Percentiles rank a stretch among this genome's conserved stretches.
phyloP scores from a whole-genome alignment of 1,140 invertebrate genomes.

The Hermetia illucens region DNA sequence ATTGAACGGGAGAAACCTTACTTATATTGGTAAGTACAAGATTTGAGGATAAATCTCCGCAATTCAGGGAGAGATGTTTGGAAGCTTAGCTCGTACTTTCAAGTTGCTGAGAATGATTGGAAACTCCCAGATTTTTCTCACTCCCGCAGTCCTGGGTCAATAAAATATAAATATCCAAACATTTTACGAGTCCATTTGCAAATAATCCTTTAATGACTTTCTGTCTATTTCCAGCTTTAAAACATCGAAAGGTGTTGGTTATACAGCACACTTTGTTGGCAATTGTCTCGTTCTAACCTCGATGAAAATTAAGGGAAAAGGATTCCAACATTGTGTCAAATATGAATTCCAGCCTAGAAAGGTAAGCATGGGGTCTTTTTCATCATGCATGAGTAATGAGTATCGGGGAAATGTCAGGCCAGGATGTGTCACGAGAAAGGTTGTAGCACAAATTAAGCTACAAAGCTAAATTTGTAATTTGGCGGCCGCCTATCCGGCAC shows the following conservation, averaged over 20 bases:
- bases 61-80: too few species aligned
- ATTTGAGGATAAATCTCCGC: too few species aligned
- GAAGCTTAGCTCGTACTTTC: too few species aligned
- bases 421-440: too few species aligned
- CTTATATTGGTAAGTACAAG: conserved; percentile 75
- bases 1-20: conserved; percentile 98
- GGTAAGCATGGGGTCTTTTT: conserved; percentile 41
- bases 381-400: too few species aligned
- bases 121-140: conserved; percentile 1
- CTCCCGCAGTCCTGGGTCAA: background rate
- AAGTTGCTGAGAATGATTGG: too few species aligned
- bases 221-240: conserved; percentile 69
- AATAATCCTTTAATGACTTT: background rate
- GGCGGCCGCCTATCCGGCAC: too few species aligned
- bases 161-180: background rate
- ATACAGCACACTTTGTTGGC: conserved; percentile 97
- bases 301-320: conserved; percentile 98
- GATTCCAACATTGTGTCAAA: conserved; percentile 99
- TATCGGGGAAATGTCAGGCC: too few species aligned
- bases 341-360: conserved; percentile 97
- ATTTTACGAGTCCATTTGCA: background rate
- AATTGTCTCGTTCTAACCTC: conserved; percentile 96
- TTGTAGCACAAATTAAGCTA: too few species aligned
- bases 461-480: too few species aligned
- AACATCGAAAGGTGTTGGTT: conserved; percentile 97